A percentile compares a stretch with the other conserved stretches of the same genome.
Evolutionary conservation across 2,888 invertebrate genomes (phyloP).

Genomic region (Allophyes oxyacanthae): DNA sequence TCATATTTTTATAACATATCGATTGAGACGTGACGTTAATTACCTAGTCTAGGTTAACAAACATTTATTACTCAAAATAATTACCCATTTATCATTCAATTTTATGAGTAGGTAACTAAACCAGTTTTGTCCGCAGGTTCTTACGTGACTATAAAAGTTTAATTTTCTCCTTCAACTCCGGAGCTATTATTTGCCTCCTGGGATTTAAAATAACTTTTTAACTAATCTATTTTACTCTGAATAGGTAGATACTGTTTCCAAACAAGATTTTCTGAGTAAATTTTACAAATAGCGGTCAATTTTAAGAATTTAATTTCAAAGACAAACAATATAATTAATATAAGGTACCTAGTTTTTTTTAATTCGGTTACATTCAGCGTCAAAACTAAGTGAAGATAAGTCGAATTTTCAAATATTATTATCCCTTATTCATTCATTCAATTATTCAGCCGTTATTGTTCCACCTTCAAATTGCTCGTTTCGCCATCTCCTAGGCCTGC

Average conservation of each 20-base stretch:
- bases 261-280: conserved; percentile 23
- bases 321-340: too few relatives aligned
- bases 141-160: conserved; percentile 18
- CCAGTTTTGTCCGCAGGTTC: neutral
- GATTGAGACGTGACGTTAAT: conserved; percentile 1
- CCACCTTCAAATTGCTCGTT: too few relatives aligned
- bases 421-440: too few relatives aligned
- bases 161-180: conserved; percentile 15
- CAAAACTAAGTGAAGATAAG: too few relatives aligned
- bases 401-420: too few relatives aligned
- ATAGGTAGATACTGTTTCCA: conserved; percentile 23
- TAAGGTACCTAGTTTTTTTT: too few relatives aligned
- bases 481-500: too few relatives aligned
- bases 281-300: conserved; percentile 19
- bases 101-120: conserved; percentile 1
- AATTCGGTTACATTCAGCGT: too few relatives aligned
- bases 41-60: neutral
- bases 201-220: conserved; percentile 41
- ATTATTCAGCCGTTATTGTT: too few relatives aligned
- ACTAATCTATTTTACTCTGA: conserved; percentile 31
- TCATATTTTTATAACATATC: neutral
- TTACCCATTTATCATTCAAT: conserved; percentile 3
- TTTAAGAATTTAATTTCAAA: conserved; percentile 12
- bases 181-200: conserved; percentile 22
- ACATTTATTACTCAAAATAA: conserved; percentile 14